A percentile compares a stretch with the other conserved stretches of the same genome.
These are phyloP conservation scores for Caenorhabditis sp. DNA, from an alignment of 2,888 invertebrate species.

Conservation along the genomic window DNA sequence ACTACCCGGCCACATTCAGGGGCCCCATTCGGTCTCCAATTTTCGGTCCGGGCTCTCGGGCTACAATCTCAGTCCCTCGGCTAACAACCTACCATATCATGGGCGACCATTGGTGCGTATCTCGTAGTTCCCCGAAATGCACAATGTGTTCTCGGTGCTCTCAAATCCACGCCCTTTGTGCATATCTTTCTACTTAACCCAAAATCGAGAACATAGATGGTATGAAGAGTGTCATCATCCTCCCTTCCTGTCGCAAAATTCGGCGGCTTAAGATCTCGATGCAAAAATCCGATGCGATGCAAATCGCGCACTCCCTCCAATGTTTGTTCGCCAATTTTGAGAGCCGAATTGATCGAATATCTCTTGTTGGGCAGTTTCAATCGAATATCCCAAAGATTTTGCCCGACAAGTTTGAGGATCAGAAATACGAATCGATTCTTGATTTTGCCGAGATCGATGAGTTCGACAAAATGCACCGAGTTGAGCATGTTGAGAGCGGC, in stretches of 20 bases:
- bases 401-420: conserved; percentile 55
- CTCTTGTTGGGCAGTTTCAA: conserved; percentile 22
- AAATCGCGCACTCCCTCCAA: conserved; percentile 45
- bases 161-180: conserved; percentile 28
- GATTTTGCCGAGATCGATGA: conserved; percentile 50
- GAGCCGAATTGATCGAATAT: conserved; percentile 30
- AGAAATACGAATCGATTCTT: conserved; percentile 51
- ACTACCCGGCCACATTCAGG: no score
- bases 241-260: conserved; percentile 48
- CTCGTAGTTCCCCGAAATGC: conserved; percentile 47
- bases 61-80: no score
- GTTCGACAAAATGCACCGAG: conserved; percentile 52
- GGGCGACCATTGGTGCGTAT: conserved; percentile 39
- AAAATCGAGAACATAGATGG: conserved; percentile 41
- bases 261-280: conserved; percentile 50
- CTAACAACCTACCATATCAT: conserved; percentile 28
- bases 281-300: conserved; percentile 43
- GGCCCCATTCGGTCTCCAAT: no score
- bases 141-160: conserved; percentile 30
- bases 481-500: conserved; percentile 43
- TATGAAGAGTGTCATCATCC: conserved; percentile 30
- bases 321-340: conserved; percentile 47
- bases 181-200: conserved; percentile 41
- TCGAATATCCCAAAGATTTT: conserved; percentile 61
- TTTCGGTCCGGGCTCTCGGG: no score